Evolutionary conservation across 2,888 invertebrate genomes (phyloP), one percentile per base, ranked within the genome.

Genomic region (Drosophila acutilabella): DNA sequence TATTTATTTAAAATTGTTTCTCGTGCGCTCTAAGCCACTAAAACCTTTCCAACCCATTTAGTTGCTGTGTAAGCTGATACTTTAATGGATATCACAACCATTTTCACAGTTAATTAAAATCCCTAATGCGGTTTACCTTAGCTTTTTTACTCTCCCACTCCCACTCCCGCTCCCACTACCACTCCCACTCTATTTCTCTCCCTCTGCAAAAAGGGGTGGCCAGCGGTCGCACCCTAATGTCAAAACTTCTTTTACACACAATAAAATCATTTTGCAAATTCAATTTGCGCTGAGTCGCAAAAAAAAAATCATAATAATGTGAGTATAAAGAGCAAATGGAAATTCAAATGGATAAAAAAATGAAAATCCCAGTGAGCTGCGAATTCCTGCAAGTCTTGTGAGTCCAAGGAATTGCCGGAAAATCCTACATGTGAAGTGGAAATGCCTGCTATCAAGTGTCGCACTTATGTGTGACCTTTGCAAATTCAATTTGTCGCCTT

Each of bases 401-500:
- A 51, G 53, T 53, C 59, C 47, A 69, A 64, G 64, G 64, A 72
- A 42, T 58, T 40, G 7, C 30, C 30, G 7, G 30, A 30, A 26
- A 14, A 13, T 44, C 6, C 16, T 33, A 10, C 13, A 44, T 52
- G 61, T 72, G 68, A 80, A 80, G 83, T 89, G 89, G 64, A 60
- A 81, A 74, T 73, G 84, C 83, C 85, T 84, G 84, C 57, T 80
- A 81, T 89, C 87, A 88, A 90, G 90, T 91, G 86, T 87, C 83
- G 60, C 88, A 90, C 85, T 88, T 80, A 79, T 83, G 86, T 89
- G 83, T 91, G 91, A 91, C 91, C 91, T 91, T 90, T 89, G 84
- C 81, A 91, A 91, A 91, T 91, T 91, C 78, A 91, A 91, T 91
- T 91, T 91, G 83, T 83, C 88, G 73, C 83, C 89, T 90, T 88